phyloP scores from a whole-genome alignment of 2,888 invertebrate genomes.

The Argyresthia goedartella region DNA sequence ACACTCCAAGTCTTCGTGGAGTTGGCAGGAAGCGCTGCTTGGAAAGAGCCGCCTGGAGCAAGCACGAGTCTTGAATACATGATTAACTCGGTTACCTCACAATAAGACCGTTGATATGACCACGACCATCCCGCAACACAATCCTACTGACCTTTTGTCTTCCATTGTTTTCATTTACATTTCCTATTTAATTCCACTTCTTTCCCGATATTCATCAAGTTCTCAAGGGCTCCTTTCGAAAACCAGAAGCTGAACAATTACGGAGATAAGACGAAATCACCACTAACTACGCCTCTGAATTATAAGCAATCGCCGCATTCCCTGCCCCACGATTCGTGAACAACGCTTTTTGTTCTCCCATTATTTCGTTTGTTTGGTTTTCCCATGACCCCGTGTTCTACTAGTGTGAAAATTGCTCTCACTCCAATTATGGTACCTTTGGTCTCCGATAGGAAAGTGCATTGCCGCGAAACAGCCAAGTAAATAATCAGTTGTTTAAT shows the following conservation, averaged over 20 bases:
- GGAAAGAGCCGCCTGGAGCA: neutral
- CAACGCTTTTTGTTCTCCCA: conserved; percentile 3
- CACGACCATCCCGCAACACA: no score
- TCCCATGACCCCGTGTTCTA: conserved; percentile 35
- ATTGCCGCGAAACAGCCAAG: neutral
- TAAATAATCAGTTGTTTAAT: neutral
- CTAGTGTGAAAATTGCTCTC: conserved; percentile 27
- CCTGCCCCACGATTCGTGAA: conserved; percentile 1
- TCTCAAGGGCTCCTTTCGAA: neutral
- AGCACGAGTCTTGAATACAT: conserved; percentile 2
- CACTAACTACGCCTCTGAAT: no score
- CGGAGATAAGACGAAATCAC: neutral
- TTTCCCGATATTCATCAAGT: neutral
- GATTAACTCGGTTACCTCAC: conserved; percentile 3
- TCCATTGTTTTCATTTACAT: no score
- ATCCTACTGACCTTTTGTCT: no score
- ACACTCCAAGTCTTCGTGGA: neutral
- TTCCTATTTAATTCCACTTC: neutral
- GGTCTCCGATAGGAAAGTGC: neutral
- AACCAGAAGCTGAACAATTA: neutral
- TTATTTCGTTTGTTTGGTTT: conserved; percentile 21
- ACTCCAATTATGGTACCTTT: neutral
- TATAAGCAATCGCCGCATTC: neutral
- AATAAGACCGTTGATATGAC: neutral
- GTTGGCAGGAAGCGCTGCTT: conserved; percentile 1